Percentiles rank a stretch among this genome's conserved stretches.
Conservation (phyloP, 2,888 invertebrate genomes). For the Agonopterix heracliana region DNA sequence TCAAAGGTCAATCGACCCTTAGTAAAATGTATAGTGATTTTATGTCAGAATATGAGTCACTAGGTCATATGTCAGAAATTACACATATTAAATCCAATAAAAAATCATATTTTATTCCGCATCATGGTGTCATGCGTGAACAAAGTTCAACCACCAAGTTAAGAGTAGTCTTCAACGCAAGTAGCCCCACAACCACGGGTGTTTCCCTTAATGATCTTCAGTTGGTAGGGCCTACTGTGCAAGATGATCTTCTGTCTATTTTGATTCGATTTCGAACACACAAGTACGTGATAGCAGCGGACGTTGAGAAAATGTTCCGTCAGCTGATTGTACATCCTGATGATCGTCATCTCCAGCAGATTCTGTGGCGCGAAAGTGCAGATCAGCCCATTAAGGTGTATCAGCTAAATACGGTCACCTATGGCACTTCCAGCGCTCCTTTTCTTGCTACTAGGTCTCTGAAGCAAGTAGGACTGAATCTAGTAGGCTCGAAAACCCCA, state of each 20-base stretch:
- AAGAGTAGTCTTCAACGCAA: conserved; percentile 15
- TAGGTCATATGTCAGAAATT: conserved; percentile 7
- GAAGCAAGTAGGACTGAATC: conserved; percentile 17
- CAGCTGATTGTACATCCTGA: neutral
- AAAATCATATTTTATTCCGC: conserved; percentile 9
- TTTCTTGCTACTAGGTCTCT: conserved; percentile 22
- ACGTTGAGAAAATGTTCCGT: conserved; percentile 17
- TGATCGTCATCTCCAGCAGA: conserved; percentile 3
- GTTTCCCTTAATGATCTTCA: conserved; percentile 12
- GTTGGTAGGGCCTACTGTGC: conserved; percentile 6
- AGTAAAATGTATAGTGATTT: neutral
- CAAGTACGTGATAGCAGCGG: conserved; percentile 10
- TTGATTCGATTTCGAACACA: conserved; percentile 6
- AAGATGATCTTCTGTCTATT: conserved; percentile 8
- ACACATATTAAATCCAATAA: too few relatives aligned
- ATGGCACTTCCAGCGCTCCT: conserved; percentile 21
- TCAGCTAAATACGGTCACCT: too few relatives aligned
- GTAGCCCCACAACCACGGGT: conserved; percentile 6
- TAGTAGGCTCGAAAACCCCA: too few relatives aligned
- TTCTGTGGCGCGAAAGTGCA: conserved; percentile 11
- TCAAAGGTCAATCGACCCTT: neutral
- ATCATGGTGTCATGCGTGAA: conserved; percentile 14
- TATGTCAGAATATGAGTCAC: conserved; percentile 1
- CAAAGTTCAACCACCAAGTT: conserved; percentile 14
- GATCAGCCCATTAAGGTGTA: conserved; percentile 5